Evolutionary conservation across 2,797 vertebrate genomes (phyloP), one percentile per base, ranked within the genome.

Genomic region (Pseudomugil tenellus): DNA sequence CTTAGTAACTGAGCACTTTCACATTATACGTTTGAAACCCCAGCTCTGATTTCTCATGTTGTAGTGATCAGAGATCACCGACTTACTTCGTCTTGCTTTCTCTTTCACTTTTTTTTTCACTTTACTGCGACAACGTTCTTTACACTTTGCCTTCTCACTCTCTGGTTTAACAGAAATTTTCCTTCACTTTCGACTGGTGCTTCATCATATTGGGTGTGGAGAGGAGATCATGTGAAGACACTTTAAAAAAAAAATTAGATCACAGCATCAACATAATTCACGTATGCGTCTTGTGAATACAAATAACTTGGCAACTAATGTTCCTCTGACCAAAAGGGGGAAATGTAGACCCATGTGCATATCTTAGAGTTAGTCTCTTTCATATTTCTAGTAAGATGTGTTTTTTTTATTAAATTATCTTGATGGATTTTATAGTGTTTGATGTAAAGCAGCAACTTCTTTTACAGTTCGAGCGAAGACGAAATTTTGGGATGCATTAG

Each of bases 201-300:
- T 59, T 79, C 83, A 69, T 84, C 73, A 39, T 79, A 65, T 63
- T 7, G 64, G 55, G 55, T 55, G 67, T 84, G 81, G 76, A 57
- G 74, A 78, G 63, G 43, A 74, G 39, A 67, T 76, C 19, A 54
- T 72, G 31, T 67, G 37, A 23, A 55, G 32, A 28, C 49, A n/a
- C 51, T 64, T 53, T 72, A 10, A 48, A 59, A 41, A 10, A 29
- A 34, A 21, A 56, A 10, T 65, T 65, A 3, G 31, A 48, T 53
- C 58, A 19, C 31, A 29, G 5, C 2, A 37, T 35, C 19, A 48
- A 10, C 37, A 49, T 34, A 13, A 29, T 14, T 21, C 10, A 21
- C 13, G 3, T 14, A 19, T 8, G 39, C 49, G 29, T 58, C 26
- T 49, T 23, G 23, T 57, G 16, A 53, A 12, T 46, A 39, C 57